Conservation (phyloP, 2,797 vertebrate genomes). For the Muscicapa comitata region DNA sequence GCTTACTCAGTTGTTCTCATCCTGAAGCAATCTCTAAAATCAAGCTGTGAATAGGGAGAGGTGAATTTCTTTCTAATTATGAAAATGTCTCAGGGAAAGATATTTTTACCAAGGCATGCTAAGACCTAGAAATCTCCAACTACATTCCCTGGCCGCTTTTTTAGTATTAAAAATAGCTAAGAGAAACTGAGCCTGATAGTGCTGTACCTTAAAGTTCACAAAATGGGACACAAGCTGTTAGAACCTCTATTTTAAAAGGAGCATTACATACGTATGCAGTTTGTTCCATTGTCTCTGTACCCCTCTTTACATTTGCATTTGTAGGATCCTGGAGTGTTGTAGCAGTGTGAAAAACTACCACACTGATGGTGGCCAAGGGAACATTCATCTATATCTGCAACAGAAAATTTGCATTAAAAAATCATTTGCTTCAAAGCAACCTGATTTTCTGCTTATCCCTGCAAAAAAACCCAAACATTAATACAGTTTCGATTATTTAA, state of each 20-base stretch:
- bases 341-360: conserved; percentile 84
- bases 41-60: neutral
- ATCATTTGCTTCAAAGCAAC: neutral
- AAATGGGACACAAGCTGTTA: neutral
- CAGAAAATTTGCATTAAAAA: neutral
- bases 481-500: neutral
- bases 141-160: neutral
- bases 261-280: conserved; percentile 86
- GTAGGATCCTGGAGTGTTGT: conserved; percentile 94
- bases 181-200: neutral
- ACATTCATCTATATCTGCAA: conserved; percentile 93
- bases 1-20: neutral
- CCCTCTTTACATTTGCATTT: conserved; percentile 94
- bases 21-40: conserved; percentile 12
- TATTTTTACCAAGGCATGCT: conserved; percentile 27
- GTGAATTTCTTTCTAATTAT: conserved; percentile 41
- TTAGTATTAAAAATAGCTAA: conserved; percentile 27
- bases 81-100: conserved; percentile 15
- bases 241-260: neutral
- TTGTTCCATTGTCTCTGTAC: conserved; percentile 85
- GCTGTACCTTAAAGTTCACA: neutral
- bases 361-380: conserved; percentile 85
- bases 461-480: neutral
- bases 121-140: neutral
- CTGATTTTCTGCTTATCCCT: neutral